phyloP scores from a whole-genome alignment of 1,140 invertebrate species.

The Hylaeus anthracinus region DNA sequence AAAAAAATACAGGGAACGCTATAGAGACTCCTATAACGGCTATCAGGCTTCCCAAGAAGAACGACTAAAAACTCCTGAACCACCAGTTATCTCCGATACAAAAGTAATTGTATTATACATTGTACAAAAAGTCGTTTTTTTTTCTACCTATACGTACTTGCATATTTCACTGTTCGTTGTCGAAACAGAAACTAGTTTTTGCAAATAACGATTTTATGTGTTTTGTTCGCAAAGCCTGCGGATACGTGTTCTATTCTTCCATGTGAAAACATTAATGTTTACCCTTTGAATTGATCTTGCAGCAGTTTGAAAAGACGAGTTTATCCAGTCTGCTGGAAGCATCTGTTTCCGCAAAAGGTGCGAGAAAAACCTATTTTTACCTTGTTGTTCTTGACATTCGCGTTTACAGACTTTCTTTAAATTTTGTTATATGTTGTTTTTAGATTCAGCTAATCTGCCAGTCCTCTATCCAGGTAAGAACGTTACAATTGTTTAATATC shows the following conservation, averaged over 20 bases:
- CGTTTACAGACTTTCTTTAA: background rate
- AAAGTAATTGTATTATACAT: slow-evolving; percentile 75
- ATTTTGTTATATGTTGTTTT: slow-evolving; percentile 49
- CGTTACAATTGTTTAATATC: slow-evolving; percentile 4
- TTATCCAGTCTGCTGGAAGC: slow-evolving; percentile 80
- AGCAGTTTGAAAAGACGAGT: slow-evolving; percentile 80
- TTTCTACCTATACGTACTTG: background rate
- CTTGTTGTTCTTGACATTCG: slow-evolving; percentile 15
- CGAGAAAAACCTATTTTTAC: slow-evolving; percentile 54
- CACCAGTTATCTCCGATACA: slow-evolving; percentile 77
- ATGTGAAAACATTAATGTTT: slow-evolving; percentile 36
- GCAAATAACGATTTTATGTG: slow-evolving; percentile 22
- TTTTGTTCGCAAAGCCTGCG: slow-evolving; percentile 12
- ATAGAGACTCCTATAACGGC: slow-evolving; percentile 57
- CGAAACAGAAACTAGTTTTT: slow-evolving; percentile 12
- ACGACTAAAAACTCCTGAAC: slow-evolving; percentile 78
- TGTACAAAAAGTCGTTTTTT: slow-evolving; percentile 35
- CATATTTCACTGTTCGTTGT: slow-evolving; percentile 9
- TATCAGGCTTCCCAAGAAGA: slow-evolving; percentile 61
- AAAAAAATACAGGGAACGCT: slow-evolving; percentile 48
- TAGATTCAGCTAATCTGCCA: slow-evolving; percentile 72
- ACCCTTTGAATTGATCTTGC: slow-evolving; percentile 65
- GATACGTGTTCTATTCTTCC: slow-evolving; percentile 12
- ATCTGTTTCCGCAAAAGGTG: slow-evolving; percentile 79
- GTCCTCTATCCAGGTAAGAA: slow-evolving; percentile 78